Base-by-base conservation (phyloP, 2,797 vertebrate species). In the Gymnoscopelus braueri region DNA sequence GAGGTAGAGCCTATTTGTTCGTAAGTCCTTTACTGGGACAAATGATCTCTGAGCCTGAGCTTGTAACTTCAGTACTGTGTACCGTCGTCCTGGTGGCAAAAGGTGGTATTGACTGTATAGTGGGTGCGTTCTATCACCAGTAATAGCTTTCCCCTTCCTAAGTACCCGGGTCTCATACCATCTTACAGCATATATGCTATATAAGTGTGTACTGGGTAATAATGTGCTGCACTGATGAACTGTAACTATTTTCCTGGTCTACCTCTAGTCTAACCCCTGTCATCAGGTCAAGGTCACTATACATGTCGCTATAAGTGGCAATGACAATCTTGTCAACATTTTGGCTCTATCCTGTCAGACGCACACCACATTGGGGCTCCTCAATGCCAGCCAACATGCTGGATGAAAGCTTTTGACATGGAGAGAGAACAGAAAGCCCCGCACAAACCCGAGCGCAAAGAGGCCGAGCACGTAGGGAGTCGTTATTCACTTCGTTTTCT, bases 381-480 rank as follows among this genome's bases (percentile, higher is more conserved):
- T 50, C 55, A 70, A 67, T 7, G 52, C 79, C 84, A 76, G 81
- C 73, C 63, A 44, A 35, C 39, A 66, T 53, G 29, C 71, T 75
- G 77, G 44, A 65, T 44, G 13, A 74, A 74, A 71, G 75, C 65
- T 80, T 84, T 61, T 65, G 69, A 88, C 74, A 72, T 15, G 29
- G 68, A 71, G 54, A 26, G 9, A 63, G 82, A 82, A 72, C 66
- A 75, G 66, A 71, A 54, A 74, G 76, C 26, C 50, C 65, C 69
- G 72, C 57, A 77, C 67, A 71, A 72, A 67, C 61, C 70, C 63
- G 56, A 74, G 63, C 76, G 69, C 69, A 84, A 88, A 69, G 80
- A 81, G 77, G 84, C 71, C 87, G 80, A 74, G 50, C 80, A 79
- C 75, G 62, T 58, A 55, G 66, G 68, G 70, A 81, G 71, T 67